These are phyloP conservation scores for Dendrolimus houi DNA, from an alignment of 2,888 invertebrate species.

Conservation along the genomic window DNA sequence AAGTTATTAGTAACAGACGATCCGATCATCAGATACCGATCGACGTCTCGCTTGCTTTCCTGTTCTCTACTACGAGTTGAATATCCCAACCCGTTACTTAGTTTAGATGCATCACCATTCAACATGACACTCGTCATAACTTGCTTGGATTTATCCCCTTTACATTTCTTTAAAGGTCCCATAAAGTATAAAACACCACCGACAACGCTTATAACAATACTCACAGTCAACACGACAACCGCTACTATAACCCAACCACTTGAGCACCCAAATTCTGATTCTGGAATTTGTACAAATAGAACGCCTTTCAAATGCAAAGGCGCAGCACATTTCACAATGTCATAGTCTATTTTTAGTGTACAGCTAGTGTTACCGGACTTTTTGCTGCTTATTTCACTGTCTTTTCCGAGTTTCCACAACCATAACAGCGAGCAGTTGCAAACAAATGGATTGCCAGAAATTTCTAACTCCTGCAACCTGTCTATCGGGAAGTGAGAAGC, in stretches of 20 bases:
- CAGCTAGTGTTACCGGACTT: constrained; percentile 50
- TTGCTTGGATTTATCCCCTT: constrained; percentile 71
- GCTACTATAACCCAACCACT: constrained; percentile 77
- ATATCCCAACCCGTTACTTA: constrained; percentile 68
- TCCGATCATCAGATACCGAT: constrained; percentile 70
- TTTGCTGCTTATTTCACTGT: constrained; percentile 53
- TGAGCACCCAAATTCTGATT: constrained; percentile 79
- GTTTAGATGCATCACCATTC: constrained; percentile 68
- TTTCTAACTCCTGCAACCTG: constrained; percentile 82
- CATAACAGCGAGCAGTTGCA: constrained; percentile 93
- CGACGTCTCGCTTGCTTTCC: constrained; percentile 66
- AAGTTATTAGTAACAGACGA: constrained; percentile 71
- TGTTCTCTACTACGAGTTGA: constrained; percentile 64
- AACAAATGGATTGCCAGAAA: constrained; percentile 88
- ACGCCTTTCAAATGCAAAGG: constrained; percentile 74
- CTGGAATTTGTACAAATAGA: constrained; percentile 74
- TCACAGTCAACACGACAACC: constrained; percentile 67
- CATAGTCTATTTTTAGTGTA: constrained; percentile 72
- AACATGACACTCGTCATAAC: constrained; percentile 73
- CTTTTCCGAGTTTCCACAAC: constrained; percentile 84
- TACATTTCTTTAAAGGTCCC: constrained; percentile 70
- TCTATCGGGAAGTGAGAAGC: constrained; percentile 90
- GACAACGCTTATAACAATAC: constrained; percentile 70
- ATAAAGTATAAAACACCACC: constrained; percentile 69
- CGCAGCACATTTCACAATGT: constrained; percentile 75